Conservation (phyloP, 2,888 invertebrate genomes). For the Iphiclides podalirius region DNA sequence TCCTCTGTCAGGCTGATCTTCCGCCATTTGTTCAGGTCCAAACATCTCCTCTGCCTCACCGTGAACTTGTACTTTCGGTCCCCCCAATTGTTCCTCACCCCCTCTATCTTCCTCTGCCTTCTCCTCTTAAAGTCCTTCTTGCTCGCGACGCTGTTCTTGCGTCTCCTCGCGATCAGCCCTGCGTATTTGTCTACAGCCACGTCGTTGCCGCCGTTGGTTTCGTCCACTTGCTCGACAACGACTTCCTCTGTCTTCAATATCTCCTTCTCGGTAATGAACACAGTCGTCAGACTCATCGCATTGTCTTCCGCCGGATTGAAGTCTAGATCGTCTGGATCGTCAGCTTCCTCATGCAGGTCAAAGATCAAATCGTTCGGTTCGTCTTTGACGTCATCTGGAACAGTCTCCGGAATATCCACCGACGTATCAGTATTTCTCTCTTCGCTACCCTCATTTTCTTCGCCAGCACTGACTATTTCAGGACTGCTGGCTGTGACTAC, state of each 20-base stretch:
- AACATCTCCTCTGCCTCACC: conserved; percentile 1
- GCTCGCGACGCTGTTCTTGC: too few relatives aligned
- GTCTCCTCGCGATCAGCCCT: too few relatives aligned
- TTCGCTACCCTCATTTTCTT: neutral
- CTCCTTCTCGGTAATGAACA: conserved; percentile 16
- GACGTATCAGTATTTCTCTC: neutral
- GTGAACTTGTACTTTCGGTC: conserved; percentile 10
- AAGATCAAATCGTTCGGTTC: neutral
- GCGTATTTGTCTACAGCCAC: too few relatives aligned
- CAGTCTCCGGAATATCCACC: too few relatives aligned
- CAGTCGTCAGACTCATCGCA: neutral
- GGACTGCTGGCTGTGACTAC: neutral
- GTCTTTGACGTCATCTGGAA: neutral
- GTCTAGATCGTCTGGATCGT: conserved; percentile 4
- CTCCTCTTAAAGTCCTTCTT: neutral
- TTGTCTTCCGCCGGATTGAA: neutral
- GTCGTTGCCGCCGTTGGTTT: neutral
- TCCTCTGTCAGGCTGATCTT: conserved; percentile 18
- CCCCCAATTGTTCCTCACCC: neutral
- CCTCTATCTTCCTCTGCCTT: conserved; percentile 6
- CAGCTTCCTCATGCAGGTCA: neutral
- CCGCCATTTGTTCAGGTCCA: conserved; percentile 20
- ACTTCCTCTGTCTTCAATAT: conserved; percentile 6
- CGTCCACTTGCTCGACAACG: neutral
- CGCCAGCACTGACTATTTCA: neutral